Conservation (phyloP, 2,797 vertebrate genomes). For the Monodelphis domestica region DNA sequence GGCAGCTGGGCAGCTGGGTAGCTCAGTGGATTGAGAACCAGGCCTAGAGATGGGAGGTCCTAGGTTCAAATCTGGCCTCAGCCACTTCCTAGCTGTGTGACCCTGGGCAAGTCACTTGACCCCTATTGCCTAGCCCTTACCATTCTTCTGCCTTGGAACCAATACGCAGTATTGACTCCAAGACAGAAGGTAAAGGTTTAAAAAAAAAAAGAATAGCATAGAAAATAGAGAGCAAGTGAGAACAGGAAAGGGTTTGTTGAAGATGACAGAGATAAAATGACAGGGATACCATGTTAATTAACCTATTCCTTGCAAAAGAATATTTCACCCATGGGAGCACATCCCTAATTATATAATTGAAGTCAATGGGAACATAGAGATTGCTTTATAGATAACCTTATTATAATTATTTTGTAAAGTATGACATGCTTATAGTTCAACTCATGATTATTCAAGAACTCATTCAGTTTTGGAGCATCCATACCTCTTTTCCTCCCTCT, state of each 20-base stretch:
- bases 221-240: background rate
- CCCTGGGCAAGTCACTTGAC: no score
- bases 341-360: constrained; percentile 25
- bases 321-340: background rate
- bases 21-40: no score
- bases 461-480: constrained; percentile 1
- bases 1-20: no score
- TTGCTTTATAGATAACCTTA: constrained; percentile 27
- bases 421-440: background rate
- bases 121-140: no score
- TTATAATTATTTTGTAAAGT: constrained; percentile 7
- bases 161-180: no score
- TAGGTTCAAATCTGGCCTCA: no score
- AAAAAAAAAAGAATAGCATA: background rate
- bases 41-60: no score
- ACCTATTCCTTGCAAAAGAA: background rate
- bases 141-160: no score
- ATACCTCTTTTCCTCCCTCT: constrained; percentile 45
- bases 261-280: background rate
- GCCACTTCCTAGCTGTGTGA: no score
- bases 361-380: constrained; percentile 16
- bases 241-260: background rate
- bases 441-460: constrained; percentile 42
- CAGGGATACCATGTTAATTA: background rate
- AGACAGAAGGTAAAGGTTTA: no score